Evolutionary conservation across 2,888 invertebrate genomes (phyloP), one percentile per base, ranked within the genome.

Genomic region (Eueremaeus valkanovi): DNA sequence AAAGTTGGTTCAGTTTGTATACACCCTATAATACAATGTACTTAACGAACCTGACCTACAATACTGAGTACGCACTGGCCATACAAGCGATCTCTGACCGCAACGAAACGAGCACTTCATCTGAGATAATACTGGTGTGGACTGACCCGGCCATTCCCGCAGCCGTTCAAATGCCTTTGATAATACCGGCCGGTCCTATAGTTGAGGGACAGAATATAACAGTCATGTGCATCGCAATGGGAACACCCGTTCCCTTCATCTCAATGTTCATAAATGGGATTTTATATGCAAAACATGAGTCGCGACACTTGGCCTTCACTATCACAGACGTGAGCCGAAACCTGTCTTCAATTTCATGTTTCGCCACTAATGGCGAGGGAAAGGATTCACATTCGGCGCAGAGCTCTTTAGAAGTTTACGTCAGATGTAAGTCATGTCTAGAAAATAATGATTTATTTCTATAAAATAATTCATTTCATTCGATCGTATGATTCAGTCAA

Each of bases 121-220:
- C 92, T 0, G 92, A 93, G 84, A 92, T 92, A 0, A 83, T 93
- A 36, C 87, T 92, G 76, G 92, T 91, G 0, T 92, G 92, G 92
- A 92, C 92, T 9, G 92, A 92, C 83, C 92, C 92, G 0, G 92
- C 92, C 0, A 89, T 92, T 81, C 92, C 92, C 0, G 92, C 92
- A 0, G 91, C 90, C 84, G 92, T 92, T 21, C 76, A 79, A 45
- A 76, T 91, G 0, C 92, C 92, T 0, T 89, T 92, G 0, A 89
- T 92, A 61, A 92, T 92, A 82, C 92, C 92, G 0, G 89, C 90
- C 72, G 91, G 91, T 83, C 85, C 92, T 79, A 89, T 92, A 58
- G 88, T 91, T 75, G 92, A 92, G 84, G 92, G 92, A 0, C 89
- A 90, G 80, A 90, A 90, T 78, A 92, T 93, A 90, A 92, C 92